Base-by-base conservation (phyloP, 2,797 vertebrate species). In the Sebastes itinus region DNA sequence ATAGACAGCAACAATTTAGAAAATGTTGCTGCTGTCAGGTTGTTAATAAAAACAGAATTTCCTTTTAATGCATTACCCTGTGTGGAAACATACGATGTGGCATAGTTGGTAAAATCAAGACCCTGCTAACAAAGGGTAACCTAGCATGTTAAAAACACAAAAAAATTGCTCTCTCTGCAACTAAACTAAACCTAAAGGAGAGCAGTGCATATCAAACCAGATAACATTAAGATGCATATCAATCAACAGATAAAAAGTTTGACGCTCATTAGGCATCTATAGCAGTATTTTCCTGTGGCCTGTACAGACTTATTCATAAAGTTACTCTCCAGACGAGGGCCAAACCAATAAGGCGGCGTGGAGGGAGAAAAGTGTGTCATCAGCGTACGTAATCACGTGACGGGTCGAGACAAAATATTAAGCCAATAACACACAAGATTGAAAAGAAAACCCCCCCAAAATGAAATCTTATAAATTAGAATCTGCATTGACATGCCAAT, bases 101-200 rank as follows among this genome's bases (percentile, higher is more conserved):
- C 95, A 95, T 95, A 95, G 94, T 95, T 92, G 94, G 95, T 94
- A 93, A 77, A 96, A 94, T 95, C 93, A 94, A 95, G 95, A 95
- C 88, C 91, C 96, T 96, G 93, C 95, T 96, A 94, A 96, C 95
- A 60, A 96, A 96, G 95, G 95, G 93, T 96, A 96, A 96, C 90
- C 96, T 95, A 97, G 95, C 96, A 86, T 95, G 94, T 96, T 94
- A 95, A 94, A 95, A 97, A 97, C 96, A 97, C 96, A 97, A 96
- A 95, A 14, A 95, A 25, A 95, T 94, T 7, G 68, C 95, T 94
- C 95, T 95, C 93, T 95, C 96, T 91, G 94, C 25, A 75, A 93
- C 96, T 96, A 95, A 96, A 90, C 95, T 96, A 97, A 94, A 94
- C 94, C 95, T 97, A 96, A 95, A 96, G 95, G 46, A 76, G 96